Conservation (phyloP, 1,140 invertebrate species). For the Bombus soroeensis region DNA sequence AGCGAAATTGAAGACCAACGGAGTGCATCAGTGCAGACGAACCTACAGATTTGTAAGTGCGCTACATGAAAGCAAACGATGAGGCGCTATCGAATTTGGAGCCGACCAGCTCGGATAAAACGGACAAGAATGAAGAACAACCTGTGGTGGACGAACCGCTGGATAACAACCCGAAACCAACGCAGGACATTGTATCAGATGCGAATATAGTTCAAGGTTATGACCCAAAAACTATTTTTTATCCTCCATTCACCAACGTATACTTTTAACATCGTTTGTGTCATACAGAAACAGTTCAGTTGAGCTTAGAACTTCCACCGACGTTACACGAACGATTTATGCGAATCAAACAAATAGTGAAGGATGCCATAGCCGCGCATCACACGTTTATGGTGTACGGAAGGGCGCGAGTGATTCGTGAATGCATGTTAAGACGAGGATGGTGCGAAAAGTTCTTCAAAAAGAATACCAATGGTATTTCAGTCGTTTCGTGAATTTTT, state of each 20-base stretch:
- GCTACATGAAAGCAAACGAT: slow-evolving; percentile 70
- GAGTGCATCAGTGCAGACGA: slow-evolving; percentile 36
- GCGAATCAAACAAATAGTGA: slow-evolving; percentile 75
- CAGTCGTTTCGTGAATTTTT: background rate
- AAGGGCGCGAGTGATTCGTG: slow-evolving; percentile 75
- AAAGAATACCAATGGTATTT: slow-evolving; percentile 63
- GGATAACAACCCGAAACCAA: slow-evolving; percentile 3
- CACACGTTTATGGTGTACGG: slow-evolving; percentile 81
- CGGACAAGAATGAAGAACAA: slow-evolving; percentile 47
- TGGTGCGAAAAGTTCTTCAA: slow-evolving; percentile 80
- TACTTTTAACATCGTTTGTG: background rate
- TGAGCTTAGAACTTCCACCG: slow-evolving; percentile 56
- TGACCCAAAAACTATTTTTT: background rate
- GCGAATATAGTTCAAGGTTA: slow-evolving; percentile 1
- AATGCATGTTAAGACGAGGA: slow-evolving; percentile 77
- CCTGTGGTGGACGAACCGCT: slow-evolving; percentile 9
- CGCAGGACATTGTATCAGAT: background rate
- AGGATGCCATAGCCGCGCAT: slow-evolving; percentile 73
- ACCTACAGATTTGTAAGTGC: slow-evolving; percentile 27
- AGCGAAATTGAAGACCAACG: slow-evolving; percentile 46
- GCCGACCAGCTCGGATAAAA: slow-evolving; percentile 37
- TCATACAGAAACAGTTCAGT: slow-evolving; percentile 1
- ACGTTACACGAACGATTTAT: slow-evolving; percentile 75
- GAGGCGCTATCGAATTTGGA: slow-evolving; percentile 45
- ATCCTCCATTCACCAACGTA: background rate